Conservation (phyloP, 2,888 invertebrate genomes). For the Temnothorax rugatulus region DNA sequence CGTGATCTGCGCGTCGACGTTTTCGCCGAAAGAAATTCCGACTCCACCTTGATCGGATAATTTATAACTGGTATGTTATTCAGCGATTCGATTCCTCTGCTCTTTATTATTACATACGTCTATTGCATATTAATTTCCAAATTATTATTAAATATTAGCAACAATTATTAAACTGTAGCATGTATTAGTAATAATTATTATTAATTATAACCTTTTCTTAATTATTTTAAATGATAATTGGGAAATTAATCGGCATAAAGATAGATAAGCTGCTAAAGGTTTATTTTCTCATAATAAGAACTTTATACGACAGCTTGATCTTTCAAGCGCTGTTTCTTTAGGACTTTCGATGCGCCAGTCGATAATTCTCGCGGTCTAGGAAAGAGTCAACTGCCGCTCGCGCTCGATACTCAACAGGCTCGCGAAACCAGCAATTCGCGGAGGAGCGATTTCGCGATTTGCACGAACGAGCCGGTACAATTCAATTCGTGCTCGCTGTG, state of each 20-base stretch:
- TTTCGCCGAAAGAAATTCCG: constrained; percentile 14
- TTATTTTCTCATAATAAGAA: background rate
- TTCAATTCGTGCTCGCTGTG: constrained; percentile 46
- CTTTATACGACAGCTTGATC: background rate
- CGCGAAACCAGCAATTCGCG: constrained; percentile 55
- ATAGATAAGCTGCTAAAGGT: background rate
- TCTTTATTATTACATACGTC: background rate
- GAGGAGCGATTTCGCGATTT: constrained; percentile 57
- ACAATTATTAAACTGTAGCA: too few species aligned
- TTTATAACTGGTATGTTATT: constrained; percentile 19
- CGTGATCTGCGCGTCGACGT: background rate
- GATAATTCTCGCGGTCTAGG: constrained; percentile 52
- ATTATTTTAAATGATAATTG: too few species aligned
- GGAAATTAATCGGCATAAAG: background rate
- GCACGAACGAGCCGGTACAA: constrained; percentile 45
- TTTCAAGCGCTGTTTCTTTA: background rate
- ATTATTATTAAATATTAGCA: background rate
- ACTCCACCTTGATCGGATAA: constrained; percentile 3
- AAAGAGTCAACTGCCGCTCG: constrained; percentile 30
- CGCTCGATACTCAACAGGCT: constrained; percentile 61
- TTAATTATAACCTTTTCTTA: too few species aligned
- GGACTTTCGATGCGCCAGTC: background rate
- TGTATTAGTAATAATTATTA: too few species aligned
- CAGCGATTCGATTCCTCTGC: background rate
- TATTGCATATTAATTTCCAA: background rate